Evolutionary conservation across 2,888 invertebrate genomes (phyloP), one percentile per base, ranked within the genome.

Genomic region (Labia minor): DNA sequence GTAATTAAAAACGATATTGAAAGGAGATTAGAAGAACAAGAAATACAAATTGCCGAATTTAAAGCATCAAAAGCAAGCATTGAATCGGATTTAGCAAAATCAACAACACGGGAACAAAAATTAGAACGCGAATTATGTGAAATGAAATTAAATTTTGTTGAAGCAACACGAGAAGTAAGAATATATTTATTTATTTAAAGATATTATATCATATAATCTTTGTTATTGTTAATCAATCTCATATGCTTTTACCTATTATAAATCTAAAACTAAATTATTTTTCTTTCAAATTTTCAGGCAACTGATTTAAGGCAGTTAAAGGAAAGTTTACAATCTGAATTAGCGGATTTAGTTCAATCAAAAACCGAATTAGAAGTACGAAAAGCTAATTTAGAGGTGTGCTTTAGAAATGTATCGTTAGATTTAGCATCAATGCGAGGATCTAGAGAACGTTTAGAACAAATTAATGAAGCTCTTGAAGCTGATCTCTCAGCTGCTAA

Each of bases 391-490:
- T 3, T 49, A 3, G 49, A 49, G 14, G 49, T 49, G 6, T 49
- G 49, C 14, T 49, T 49, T 49, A 49, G 49, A 16, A 49, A 49
- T 49, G 49, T 49, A 10, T 49, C 49, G 3, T 49, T 49, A 16
- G 49, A 49, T 49, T 14, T 49, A 8, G 49, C 49, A 49, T 49
- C 49, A 49, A 49, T 49, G 49, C 49, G 49, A 49, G 49, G 49
- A 4, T 49, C 49, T 11, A 49, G 49, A 16, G 49, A 49, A 16
- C 14, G 49, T 3, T 16, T 49, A 14, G 49, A 49, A 49, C 49
- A 49, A 49, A 49, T 49, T 14, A 49, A 49, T 14, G 49, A 49
- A 49, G 49, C 49, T 11, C 49, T 49, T 16, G 49, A 49, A 16
- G 16, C 49, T 3, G 49, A 49, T 10, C 14, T 49, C 2, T 49